Conservation (phyloP, 1,140 invertebrate genomes). For the Drosophila arawakana region DNA sequence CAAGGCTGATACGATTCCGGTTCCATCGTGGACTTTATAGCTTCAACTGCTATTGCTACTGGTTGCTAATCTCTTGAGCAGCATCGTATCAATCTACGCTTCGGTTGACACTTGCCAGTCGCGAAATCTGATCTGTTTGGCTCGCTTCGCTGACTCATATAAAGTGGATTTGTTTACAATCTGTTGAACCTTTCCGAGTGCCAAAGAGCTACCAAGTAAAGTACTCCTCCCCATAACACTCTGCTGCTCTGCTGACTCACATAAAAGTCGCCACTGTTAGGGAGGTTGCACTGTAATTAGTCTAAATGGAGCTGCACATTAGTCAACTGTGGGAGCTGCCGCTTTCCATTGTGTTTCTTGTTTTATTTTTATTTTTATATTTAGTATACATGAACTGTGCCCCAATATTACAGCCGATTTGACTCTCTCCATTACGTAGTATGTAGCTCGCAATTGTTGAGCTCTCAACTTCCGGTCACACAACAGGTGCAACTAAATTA, state of each 20-base stretch:
- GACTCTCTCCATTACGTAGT: slow-evolving; percentile 37
- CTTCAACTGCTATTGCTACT: slow-evolving; percentile 24
- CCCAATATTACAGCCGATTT: slow-evolving; percentile 19
- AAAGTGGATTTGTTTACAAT: slow-evolving; percentile 45
- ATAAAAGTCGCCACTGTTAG: slow-evolving; percentile 10
- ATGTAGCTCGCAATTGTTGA: slow-evolving; percentile 44
- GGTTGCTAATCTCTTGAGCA: slow-evolving; percentile 41
- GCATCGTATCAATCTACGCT: slow-evolving; percentile 41
- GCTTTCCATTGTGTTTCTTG: slow-evolving; percentile 24
- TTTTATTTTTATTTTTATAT: slow-evolving; percentile 21
- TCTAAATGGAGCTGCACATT: slow-evolving; percentile 47
- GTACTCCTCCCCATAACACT: slow-evolving; percentile 6
- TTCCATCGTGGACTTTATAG: slow-evolving; percentile 6
- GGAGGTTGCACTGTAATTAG: slow-evolving; percentile 39
- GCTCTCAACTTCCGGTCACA: slow-evolving; percentile 51
- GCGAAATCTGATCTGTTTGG: slow-evolving; percentile 58
- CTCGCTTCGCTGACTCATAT: slow-evolving; percentile 54
- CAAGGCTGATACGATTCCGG: slow-evolving; percentile 34
- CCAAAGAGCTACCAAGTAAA: slow-evolving; percentile 2
- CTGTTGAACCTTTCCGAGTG: slow-evolving; percentile 26
- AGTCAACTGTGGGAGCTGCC: slow-evolving; percentile 43
- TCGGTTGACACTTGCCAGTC: slow-evolving; percentile 48
- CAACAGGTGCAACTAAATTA: slow-evolving; percentile 41
- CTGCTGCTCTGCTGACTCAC: slow-evolving; percentile 40
- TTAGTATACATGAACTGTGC: slow-evolving; percentile 2